A percentile compares a stretch with the other conserved stretches of the same genome.
Evolutionary conservation across 1,140 invertebrate species (phyloP).

Genomic region (Hylyphantes graminicola): DNA sequence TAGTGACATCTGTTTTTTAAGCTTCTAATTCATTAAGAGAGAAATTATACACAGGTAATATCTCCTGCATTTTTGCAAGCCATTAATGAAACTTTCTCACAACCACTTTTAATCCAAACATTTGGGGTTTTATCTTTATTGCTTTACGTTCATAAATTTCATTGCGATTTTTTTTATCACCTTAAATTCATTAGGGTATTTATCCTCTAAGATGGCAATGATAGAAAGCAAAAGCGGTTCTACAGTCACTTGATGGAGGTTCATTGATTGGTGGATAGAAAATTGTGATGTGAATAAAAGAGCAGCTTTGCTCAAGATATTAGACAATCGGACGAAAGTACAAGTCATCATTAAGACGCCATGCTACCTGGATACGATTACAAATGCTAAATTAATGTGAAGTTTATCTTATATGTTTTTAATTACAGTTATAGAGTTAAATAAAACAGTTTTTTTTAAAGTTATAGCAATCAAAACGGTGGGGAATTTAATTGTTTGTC

Average conservation of each 20-base stretch:
- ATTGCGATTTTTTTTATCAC: conserved; percentile 6
- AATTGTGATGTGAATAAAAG: conserved; percentile 24
- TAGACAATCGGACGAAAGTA: conserved; percentile 13
- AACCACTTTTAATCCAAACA: neutral
- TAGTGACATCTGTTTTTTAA: too few relatives aligned
- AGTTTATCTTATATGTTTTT: too few relatives aligned
- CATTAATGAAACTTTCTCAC: too few relatives aligned
- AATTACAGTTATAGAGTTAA: too few relatives aligned
- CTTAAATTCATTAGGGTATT: neutral
- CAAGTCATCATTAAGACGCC: neutral
- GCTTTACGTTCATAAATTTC: neutral
- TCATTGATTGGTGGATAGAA: conserved; percentile 9
- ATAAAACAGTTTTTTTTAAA: too few relatives aligned
- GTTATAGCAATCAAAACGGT: too few relatives aligned
- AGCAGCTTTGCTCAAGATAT: neutral
- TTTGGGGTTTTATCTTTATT: neutral
- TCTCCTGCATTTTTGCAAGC: too few relatives aligned
- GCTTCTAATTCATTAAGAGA: too few relatives aligned
- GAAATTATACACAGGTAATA: too few relatives aligned
- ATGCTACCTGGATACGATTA: neutral
- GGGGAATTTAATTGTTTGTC: too few relatives aligned
- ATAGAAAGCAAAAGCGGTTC: neutral
- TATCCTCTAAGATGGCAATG: neutral
- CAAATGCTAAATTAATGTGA: neutral
- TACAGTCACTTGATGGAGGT: neutral